phyloP scores from a whole-genome alignment of 2,113 vertebrate genomes.

The Phainopepla nitens region DNA sequence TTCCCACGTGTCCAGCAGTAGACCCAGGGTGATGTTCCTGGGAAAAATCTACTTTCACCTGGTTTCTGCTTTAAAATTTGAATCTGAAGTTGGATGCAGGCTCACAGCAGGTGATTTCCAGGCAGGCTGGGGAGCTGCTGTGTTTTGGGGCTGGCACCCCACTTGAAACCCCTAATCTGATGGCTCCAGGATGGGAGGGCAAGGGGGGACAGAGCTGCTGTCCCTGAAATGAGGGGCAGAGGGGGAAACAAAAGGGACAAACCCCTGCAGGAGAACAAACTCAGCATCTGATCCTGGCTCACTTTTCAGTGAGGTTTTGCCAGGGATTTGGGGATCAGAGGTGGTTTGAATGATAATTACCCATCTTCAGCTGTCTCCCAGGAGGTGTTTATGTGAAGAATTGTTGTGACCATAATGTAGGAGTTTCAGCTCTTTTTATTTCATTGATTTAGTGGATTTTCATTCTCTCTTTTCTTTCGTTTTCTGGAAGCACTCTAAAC shows the following conservation, averaged over 20 bases:
- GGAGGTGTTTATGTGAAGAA: neutral
- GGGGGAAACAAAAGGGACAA: neutral
- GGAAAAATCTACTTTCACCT: neutral
- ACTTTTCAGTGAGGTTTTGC: neutral
- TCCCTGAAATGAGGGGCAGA: neutral
- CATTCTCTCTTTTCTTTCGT: neutral
- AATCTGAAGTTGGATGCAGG: accelerated
- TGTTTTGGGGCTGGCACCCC: neutral
- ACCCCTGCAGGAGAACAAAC: neutral
- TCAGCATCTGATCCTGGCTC: neutral
- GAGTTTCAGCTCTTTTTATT: constrained; percentile 4
- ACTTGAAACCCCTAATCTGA: accelerated
- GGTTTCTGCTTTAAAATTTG: neutral
- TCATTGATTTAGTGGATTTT: neutral
- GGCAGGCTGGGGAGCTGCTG: accelerated
- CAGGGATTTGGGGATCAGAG: neutral
- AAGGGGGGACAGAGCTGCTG: neutral
- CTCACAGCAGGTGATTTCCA: neutral
- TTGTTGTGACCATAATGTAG: neutral
- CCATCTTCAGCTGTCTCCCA: neutral
- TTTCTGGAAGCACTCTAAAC: neutral
- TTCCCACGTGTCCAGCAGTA: accelerated
- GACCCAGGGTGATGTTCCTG: accelerated
- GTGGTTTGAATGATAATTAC: neutral
- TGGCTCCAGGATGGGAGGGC: neutral